Conservation (phyloP, 30 jellyfish, hydroid and myxozoan species). For the Catostylus mosaicus region DNA sequence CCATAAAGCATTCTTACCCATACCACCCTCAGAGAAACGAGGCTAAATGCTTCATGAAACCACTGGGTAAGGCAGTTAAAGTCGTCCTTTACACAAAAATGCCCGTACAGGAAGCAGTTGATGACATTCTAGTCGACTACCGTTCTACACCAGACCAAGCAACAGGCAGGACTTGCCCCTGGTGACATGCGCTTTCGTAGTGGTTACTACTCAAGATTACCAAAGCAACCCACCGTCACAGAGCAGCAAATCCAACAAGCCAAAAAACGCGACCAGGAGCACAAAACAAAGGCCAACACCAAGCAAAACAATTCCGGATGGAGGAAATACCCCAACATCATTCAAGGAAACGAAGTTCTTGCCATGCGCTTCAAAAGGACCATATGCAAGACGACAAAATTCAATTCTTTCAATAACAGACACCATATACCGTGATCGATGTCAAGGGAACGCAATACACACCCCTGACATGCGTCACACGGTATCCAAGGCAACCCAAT, state of each 20-base stretch:
- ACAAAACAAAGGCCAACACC: background rate
- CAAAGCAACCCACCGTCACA: background rate
- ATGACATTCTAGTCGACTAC: slow-evolving; percentile 16
- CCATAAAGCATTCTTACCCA: slow-evolving; percentile 29
- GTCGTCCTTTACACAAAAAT: background rate
- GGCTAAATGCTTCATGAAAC: slow-evolving; percentile 60
- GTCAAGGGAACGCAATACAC: background rate
- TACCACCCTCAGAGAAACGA: slow-evolving; percentile 58
- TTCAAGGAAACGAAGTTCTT: slow-evolving; percentile 17
- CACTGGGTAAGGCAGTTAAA: slow-evolving; percentile 50
- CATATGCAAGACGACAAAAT: background rate
- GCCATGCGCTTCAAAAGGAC: background rate
- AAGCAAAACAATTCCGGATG: background rate
- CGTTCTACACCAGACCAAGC: slow-evolving; percentile 30
- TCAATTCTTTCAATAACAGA: background rate
- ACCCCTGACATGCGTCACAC: background rate
- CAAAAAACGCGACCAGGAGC: background rate
- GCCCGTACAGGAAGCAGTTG: slow-evolving; percentile 15
- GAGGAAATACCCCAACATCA: background rate
- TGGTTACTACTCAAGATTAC: slow-evolving; percentile 32
- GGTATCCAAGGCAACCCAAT: slow-evolving; percentile 6
- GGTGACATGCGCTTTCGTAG: slow-evolving; percentile 35
- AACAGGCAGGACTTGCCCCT: slow-evolving; percentile 64
- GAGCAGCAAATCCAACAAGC: background rate
- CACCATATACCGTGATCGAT: background rate